These are phyloP conservation scores for Anarrhichthys ocellatus DNA, from an alignment of 2,113 vertebrate genomes.

Conservation along the genomic window DNA sequence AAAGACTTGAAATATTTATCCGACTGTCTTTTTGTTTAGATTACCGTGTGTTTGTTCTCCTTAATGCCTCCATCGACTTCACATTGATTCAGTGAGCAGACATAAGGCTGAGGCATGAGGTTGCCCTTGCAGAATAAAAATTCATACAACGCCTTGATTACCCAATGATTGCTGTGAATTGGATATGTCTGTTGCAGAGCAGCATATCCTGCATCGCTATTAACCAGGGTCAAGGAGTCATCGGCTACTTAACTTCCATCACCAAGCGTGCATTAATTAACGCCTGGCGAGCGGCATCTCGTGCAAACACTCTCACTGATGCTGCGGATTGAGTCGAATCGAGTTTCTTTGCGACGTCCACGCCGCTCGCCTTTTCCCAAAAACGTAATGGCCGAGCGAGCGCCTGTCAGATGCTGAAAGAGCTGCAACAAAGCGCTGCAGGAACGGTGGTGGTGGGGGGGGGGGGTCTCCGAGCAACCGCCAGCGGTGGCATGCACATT, in stretches of 20 bases:
- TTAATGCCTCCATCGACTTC: slow-evolving; percentile 6
- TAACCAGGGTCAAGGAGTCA: slow-evolving; percentile 5
- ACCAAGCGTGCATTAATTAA: slow-evolving; percentile 14
- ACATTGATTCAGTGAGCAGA: slow-evolving; percentile 7
- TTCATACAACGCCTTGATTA: neutral
- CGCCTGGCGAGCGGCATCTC: neutral
- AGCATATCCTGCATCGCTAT: slow-evolving; percentile 9
- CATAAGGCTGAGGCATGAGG: neutral
- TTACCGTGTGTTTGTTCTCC: slow-evolving; percentile 5
- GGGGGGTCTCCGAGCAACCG: slow-evolving; percentile 69
- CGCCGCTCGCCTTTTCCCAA: slow-evolving; percentile 20
- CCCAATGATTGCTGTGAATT: neutral
- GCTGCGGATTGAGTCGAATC: neutral
- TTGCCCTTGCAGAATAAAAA: neutral
- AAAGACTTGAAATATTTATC: slow-evolving; percentile 24
- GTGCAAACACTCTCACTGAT: neutral
- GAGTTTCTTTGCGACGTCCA: neutral
- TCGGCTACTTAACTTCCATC: slow-evolving; percentile 1
- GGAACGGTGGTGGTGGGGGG: slow-evolving; percentile 46
- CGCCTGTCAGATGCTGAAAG: slow-evolving; percentile 48
- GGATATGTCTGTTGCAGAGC: slow-evolving; percentile 6
- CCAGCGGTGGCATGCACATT: slow-evolving; percentile 70
- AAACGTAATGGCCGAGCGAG: slow-evolving; percentile 1
- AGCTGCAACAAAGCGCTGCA: slow-evolving; percentile 68
- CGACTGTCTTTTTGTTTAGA: slow-evolving; percentile 14